A percentile compares a stretch with the other conserved stretches of the same genome.
phyloP scores from a whole-genome alignment of 2,888 invertebrate species.

The Melanophora roralis region DNA sequence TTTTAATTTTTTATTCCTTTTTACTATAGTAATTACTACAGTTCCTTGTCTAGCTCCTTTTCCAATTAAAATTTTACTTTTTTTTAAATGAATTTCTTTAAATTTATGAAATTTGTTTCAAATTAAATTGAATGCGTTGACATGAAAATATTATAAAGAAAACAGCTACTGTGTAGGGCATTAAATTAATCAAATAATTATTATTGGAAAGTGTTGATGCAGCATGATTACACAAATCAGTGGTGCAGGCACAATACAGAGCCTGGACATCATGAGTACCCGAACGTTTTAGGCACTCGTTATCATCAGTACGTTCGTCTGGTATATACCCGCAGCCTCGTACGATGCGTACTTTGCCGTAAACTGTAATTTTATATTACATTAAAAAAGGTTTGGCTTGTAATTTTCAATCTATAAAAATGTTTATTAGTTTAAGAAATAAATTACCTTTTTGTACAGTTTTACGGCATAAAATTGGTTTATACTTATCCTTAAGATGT shows the following conservation, averaged over 20 bases:
- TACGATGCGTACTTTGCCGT: slow-evolving; percentile 86
- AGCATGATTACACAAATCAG: slow-evolving; percentile 85
- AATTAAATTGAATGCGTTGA: slow-evolving; percentile 64
- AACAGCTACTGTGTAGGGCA: slow-evolving; percentile 67
- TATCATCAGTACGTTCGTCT: slow-evolving; percentile 80
- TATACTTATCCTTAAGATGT: slow-evolving; percentile 79
- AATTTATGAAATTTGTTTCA: slow-evolving; percentile 68
- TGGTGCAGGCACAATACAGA: slow-evolving; percentile 87
- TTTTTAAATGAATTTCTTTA: slow-evolving; percentile 8
- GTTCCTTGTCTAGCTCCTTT: slow-evolving; percentile 16
- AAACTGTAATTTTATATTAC: slow-evolving; percentile 79
- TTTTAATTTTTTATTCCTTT: slow-evolving; percentile 47
- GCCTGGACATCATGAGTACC: slow-evolving; percentile 87
- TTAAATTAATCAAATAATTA: slow-evolving; percentile 65
- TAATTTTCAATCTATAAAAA: background rate
- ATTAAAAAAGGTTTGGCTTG: too few relatives aligned
- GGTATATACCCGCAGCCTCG: slow-evolving; percentile 88
- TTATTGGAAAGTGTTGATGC: slow-evolving; percentile 67
- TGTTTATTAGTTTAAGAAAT: background rate
- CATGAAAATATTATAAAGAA: slow-evolving; percentile 64
- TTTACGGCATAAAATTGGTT: slow-evolving; percentile 86
- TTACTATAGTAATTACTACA: slow-evolving; percentile 17
- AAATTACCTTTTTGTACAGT: slow-evolving; percentile 86
- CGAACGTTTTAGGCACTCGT: slow-evolving; percentile 82
- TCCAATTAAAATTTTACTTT: slow-evolving; percentile 32